phyloP scores from a whole-genome alignment of 2,797 vertebrate species.

The Muscicapa striata region DNA sequence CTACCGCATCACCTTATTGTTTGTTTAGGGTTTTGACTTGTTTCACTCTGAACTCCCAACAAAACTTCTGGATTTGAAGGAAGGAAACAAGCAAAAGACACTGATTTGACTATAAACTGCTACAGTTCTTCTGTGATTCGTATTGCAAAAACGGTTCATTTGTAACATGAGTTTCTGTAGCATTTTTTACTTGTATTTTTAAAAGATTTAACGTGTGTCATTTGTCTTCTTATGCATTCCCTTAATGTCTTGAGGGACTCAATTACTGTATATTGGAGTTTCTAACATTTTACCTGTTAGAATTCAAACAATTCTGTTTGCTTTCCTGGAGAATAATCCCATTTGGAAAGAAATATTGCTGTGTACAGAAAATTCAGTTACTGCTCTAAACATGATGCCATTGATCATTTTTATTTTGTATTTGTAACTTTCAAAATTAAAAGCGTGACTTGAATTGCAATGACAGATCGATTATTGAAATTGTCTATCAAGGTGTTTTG shows the following conservation, averaged over 20 bases:
- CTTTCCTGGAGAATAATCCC: slow-evolving; percentile 75
- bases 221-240: slow-evolving; percentile 76
- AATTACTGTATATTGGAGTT: slow-evolving; percentile 75
- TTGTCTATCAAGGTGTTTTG: slow-evolving; percentile 76
- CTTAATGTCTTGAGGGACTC: slow-evolving; percentile 76
- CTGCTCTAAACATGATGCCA: slow-evolving; percentile 77
- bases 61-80: slow-evolving; percentile 67
- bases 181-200: slow-evolving; percentile 77
- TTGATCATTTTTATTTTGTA: slow-evolving; percentile 76
- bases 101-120: slow-evolving; percentile 70
- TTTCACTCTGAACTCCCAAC: slow-evolving; percentile 63
- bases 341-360: slow-evolving; percentile 73
- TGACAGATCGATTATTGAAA: slow-evolving; percentile 76
- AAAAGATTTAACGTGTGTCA: slow-evolving; percentile 67
- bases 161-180: slow-evolving; percentile 73
- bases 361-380: slow-evolving; percentile 73
- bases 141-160: slow-evolving; percentile 65
- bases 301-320: slow-evolving; percentile 68
- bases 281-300: slow-evolving; percentile 73
- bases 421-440: slow-evolving; percentile 81
- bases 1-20: slow-evolving; percentile 66
- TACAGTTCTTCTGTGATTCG: slow-evolving; percentile 69
- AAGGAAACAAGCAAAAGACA: slow-evolving; percentile 70
- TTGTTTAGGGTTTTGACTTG: slow-evolving; percentile 69
- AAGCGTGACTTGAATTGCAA: slow-evolving; percentile 81